Conservation (phyloP, 2,797 vertebrate genomes). For the Rhabdomys pumilio region DNA sequence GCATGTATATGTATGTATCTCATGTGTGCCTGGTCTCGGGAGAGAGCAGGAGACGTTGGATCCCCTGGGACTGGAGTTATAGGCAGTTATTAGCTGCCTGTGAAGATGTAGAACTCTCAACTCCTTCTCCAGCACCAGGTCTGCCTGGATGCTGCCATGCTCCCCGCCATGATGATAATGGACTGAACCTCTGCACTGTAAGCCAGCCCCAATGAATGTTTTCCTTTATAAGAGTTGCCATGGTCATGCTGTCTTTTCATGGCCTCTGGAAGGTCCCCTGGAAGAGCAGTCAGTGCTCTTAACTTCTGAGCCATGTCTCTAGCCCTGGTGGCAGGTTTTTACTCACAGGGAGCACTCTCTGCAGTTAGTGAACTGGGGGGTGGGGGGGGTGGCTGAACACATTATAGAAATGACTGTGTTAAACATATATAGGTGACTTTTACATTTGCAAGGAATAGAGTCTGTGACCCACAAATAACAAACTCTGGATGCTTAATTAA, state of each 20-base stretch:
- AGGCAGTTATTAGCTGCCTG: neutral
- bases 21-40: neutral
- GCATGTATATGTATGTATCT: neutral
- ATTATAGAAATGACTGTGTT: neutral
- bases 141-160: too few relatives aligned
- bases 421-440: neutral
- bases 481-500: neutral
- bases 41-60: neutral
- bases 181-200: too few relatives aligned
- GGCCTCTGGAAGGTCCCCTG: neutral
- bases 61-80: neutral
- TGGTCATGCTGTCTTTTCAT: too few relatives aligned
- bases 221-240: too few relatives aligned
- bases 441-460: neutral
- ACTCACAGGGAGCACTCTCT: neutral
- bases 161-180: too few relatives aligned
- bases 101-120: too few relatives aligned
- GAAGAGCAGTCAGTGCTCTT: neutral
- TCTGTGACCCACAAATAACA: neutral
- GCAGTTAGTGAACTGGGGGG: too few relatives aligned
- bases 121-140: too few relatives aligned
- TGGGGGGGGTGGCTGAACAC: neutral
- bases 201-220: too few relatives aligned
- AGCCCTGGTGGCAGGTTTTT: neutral
- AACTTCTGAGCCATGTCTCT: neutral